Evolutionary conservation across 2,888 invertebrate species (phyloP), one percentile per base, ranked within the genome.

Genomic region (Synergus laeviventris): DNA sequence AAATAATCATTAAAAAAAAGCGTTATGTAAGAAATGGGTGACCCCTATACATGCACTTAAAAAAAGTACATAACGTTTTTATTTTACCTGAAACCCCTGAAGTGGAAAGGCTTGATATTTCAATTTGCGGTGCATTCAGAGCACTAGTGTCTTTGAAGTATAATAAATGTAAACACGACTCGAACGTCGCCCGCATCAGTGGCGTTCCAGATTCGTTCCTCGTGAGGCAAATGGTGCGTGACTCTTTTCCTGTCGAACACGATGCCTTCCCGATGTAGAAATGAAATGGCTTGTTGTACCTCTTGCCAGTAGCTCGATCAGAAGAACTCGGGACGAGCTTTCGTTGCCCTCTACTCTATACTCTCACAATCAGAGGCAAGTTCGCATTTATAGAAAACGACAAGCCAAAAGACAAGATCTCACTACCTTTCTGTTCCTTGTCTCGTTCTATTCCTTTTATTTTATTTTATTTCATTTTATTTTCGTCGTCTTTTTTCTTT

Each of bases 111-210:
- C 45, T 16, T 70, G 70, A 70, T 70, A 70, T 70, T 70, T 49
- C 70, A 70, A 70, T 70, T 70, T 70, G 49, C 70, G 49, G 70
- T 49, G 70, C 49, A 49, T 70, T 49, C 49, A 70, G 49, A 70
- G 49, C 70, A 70, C 70, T 70, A 31, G 70, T 70, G 49, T 70
- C 70, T 70, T 70, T 70, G 12, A 70, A 70, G 49, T 70, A 31
- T 31, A 31, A 31, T 31, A 49, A 70, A 70, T 70, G 70, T 70
- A 70, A 70, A 70, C 70, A 70, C 49, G 70, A 70, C 36, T 70
- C 31, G 70, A 70, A 70, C 70, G 70, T 70, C 70, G 70, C 70
- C 49, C 70, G 70, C 49, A 70, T 70, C 70, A 70, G 31, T 49
- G 70, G 70, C 70, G 70, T 54, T 49, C 49, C 70, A 70, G 70